phyloP scores from a whole-genome alignment of 2,797 vertebrate species.

The Myotis planiceps region DNA sequence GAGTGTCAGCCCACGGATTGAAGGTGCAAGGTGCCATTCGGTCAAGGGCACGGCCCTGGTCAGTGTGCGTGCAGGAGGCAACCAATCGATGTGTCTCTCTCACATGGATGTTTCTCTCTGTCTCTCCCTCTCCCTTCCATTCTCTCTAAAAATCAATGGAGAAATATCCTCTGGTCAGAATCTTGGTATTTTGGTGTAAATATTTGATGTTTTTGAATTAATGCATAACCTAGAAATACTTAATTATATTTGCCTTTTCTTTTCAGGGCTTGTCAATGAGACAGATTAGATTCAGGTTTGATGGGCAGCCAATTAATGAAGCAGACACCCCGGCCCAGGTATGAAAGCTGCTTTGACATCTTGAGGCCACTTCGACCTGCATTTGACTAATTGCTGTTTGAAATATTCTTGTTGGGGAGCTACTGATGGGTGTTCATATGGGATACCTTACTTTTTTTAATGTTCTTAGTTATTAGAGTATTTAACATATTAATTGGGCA shows the following conservation, averaged over 20 bases:
- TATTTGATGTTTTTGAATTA: not conserved
- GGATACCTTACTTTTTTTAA: accelerated
- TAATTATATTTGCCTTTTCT: not conserved
- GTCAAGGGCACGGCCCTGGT: too few species aligned
- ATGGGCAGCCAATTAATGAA: conserved; percentile 95
- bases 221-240: not conserved
- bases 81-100: too few species aligned
- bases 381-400: not conserved
- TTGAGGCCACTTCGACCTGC: not conserved
- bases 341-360: conserved; percentile 12
- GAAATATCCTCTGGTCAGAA: too few species aligned
- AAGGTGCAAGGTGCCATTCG: too few species aligned
- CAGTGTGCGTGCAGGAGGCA: too few species aligned
- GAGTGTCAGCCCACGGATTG: too few species aligned
- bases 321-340: conserved; percentile 96
- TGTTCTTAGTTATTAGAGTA: not conserved
- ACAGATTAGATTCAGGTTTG: conserved; percentile 95
- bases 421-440: not conserved
- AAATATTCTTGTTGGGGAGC: not conserved
- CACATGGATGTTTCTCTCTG: too few species aligned
- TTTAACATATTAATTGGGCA: not conserved
- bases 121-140: too few species aligned
- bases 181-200: not conserved
- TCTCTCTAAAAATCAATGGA: too few species aligned
- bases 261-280: conserved; percentile 94